Conservation (phyloP, 2,113 vertebrate species). For the Seriola aureovittata region DNA sequence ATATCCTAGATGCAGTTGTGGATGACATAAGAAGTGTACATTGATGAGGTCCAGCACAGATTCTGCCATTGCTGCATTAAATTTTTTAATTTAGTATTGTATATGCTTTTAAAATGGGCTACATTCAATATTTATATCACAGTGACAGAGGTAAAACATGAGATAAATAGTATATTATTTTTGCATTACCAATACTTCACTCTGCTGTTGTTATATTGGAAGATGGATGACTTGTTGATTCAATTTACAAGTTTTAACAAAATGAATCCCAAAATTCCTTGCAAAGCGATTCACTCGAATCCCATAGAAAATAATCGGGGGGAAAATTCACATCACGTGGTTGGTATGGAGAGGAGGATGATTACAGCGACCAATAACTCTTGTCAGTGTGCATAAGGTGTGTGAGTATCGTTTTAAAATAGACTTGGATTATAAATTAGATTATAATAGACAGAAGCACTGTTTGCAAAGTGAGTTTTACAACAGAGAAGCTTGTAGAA, state of each 20-base stretch:
- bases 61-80: not conserved
- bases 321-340: not conserved
- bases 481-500: slow-evolving; percentile 20
- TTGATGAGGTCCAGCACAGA: slow-evolving; percentile 6
- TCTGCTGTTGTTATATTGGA: not conserved
- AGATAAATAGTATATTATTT: not conserved
- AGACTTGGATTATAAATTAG: slow-evolving; percentile 3
- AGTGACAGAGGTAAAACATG: not conserved
- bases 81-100: not conserved
- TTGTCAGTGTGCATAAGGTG: not conserved
- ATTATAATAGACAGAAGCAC: not conserved
- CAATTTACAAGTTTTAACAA: not conserved
- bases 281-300: not conserved
- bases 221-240: not conserved
- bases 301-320: not conserved
- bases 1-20: slow-evolving; percentile 25
- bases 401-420: slow-evolving; percentile 4
- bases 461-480: slow-evolving; percentile 21
- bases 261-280: not conserved
- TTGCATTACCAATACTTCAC: not conserved
- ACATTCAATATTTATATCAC: not conserved
- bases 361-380: not conserved
- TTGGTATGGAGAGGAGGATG: not conserved
- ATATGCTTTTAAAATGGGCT: not conserved
- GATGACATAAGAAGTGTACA: slow-evolving; percentile 16